Evolutionary conservation across 2,113 vertebrate species (phyloP), one percentile per base, ranked within the genome.

Genomic region (Spea bombifrons): DNA sequence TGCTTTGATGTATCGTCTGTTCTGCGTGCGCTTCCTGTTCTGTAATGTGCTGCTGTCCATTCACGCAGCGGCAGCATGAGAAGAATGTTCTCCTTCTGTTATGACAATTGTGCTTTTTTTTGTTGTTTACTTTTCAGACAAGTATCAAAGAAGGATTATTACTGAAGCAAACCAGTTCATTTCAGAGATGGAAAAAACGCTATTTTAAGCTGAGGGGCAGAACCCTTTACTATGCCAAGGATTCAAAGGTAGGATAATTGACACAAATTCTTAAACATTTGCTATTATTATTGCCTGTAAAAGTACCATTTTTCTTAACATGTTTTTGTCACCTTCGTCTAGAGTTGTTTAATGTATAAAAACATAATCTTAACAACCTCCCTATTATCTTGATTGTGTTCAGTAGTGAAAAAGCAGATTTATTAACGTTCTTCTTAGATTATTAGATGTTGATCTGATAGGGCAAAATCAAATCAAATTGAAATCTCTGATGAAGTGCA

Each of bases 141-240:
- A 99, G 97, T 83, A 91, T 99, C 87, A 98, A 97, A 88, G 97
- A 99, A 83, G 97, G 97, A 75, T 86, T 98, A 81, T 87, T 99
- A 73, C 84, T 99, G 87, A 99, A 99, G 88, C 97, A 99, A 93
- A 99, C 97, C 75, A 99, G 97, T 83, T 99, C 97, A n/a, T 99
- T 99, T 89, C 97, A 99, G 86, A 93, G 97, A 83, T 99, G 97
- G 97, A 99, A 97, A 85, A 99, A 96, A 68, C 93, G 97, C 75
- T 98, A 99, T 86, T 99, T 99, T 89, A 99, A 99, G 86, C 92
- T 99, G 75, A 92, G 97, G 84, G 97, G 97, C 46, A 92, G 96
- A 45, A 99, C 97, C 0, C 96, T 99, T 75, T 99, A 99, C 86
- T 99, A 99, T 81, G 96, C 97, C 84, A 99, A 99, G 91, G 95